Evolutionary conservation across 2,888 invertebrate genomes (phyloP).

Genomic region (Tiliacea citrago): DNA sequence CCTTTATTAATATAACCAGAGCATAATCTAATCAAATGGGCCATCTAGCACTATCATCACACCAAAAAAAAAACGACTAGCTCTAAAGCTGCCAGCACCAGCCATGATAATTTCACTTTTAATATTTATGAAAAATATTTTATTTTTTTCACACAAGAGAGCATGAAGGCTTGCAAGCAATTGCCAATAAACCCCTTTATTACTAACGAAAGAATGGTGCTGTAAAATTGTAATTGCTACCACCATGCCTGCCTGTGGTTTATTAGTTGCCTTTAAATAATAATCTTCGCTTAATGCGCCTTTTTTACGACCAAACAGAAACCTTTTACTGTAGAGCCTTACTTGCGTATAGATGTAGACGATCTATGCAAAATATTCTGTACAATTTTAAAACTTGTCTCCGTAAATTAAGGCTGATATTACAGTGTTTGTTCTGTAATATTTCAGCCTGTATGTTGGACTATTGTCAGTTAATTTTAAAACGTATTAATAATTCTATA

Average conservation of each 20-base stretch:
- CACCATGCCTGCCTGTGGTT: conserved; percentile 65
- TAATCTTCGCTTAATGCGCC: conserved; percentile 60
- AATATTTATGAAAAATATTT: neutral
- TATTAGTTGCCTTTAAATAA: conserved; percentile 68
- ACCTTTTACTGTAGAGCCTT: conserved; percentile 33
- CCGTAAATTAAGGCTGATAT: neutral
- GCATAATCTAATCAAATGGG: neutral
- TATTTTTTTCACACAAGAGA: conserved; percentile 20
- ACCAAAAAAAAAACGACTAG: neutral
- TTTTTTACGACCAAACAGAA: conserved; percentile 60
- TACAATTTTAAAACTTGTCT: conserved; percentile 5
- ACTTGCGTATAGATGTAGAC: conserved; percentile 2
- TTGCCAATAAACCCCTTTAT: conserved; percentile 62
- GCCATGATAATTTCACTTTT: conserved; percentile 4
- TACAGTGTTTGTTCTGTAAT: neutral
- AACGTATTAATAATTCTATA: neutral
- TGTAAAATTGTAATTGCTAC: conserved; percentile 70
- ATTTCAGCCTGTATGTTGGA: neutral
- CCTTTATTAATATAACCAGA: neutral
- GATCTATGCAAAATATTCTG: neutral
- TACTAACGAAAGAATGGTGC: conserved; percentile 60
- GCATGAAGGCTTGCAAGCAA: conserved; percentile 40
- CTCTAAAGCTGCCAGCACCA: neutral
- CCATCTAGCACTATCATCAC: neutral
- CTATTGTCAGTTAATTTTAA: conserved; percentile 20